Conservation (phyloP, 2,888 invertebrate species). For the Oligia latruncula region DNA sequence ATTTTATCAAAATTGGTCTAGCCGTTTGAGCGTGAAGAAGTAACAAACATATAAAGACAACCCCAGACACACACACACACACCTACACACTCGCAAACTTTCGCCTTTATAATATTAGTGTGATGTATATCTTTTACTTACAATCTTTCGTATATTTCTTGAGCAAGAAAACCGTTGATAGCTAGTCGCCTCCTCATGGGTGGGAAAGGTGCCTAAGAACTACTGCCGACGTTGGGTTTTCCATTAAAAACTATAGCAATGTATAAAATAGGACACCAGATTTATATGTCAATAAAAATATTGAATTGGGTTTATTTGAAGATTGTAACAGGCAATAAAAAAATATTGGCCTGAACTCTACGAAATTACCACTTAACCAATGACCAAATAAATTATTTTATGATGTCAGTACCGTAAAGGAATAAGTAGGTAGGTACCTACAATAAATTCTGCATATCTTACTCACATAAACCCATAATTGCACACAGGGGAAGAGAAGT, state of each 20-base stretch:
- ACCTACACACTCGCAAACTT: no score
- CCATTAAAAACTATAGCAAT: neutral
- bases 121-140: neutral
- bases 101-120: no score
- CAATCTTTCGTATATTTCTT: neutral
- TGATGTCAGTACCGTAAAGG: neutral
- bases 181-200: no score
- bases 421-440: neutral
- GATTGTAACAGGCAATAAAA: neutral
- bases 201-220: neutral
- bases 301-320: neutral
- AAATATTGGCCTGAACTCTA: neutral
- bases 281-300: neutral
- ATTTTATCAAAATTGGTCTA: no score
- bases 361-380: neutral
- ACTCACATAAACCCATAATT: neutral
- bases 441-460: neutral
- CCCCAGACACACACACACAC: no score
- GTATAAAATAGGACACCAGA: neutral
- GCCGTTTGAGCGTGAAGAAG: no score
- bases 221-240: neutral
- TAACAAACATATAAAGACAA: no score
- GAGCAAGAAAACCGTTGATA: neutral
- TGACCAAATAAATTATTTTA: neutral
- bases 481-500: no score